Base-by-base conservation (phyloP, 1,140 invertebrate genomes). In the Frieseomelitta varia region DNA sequence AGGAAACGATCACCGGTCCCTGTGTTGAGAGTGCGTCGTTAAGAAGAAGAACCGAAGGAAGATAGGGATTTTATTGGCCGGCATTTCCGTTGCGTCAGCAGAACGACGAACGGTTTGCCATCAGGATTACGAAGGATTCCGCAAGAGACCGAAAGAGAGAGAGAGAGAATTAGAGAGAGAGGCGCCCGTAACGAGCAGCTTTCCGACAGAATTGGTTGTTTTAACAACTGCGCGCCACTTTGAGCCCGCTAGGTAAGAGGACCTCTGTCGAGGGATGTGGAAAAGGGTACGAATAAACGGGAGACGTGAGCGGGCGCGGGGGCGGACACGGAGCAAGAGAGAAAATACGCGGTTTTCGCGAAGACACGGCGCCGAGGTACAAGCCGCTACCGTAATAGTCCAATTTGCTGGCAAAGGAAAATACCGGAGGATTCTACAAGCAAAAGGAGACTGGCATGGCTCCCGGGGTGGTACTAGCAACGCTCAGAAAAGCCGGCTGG, bases 351-450 rank as follows among this genome's bases (percentile, higher is more conserved):
- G 76, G 75, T 84, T 85, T 85, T 90, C 82, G 79, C 87, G 79
- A 85, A 69, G 72, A 90, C 79, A 88, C 86, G 82, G 61, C 68
- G 83, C 89, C 53, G 71, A 84, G 87, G 87, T 90, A 89, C 82
- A 86, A 87, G n/a, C 89, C 88, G 79, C 86, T 85, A 84, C 69
- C 85, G 92, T 93, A 92, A 93, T 93, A 92, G 93, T 93, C 92
- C 92, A 93, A 93, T 93, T 93, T 92, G 91, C 87, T 85, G 77
- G 91, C 87, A 93, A 93, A 93, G 88, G 88, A 92, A 93, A 93
- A 93, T 91, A 90, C 87, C 87, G 86, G 87, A 91, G 90, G 90
- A 91, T 91, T 79, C 89, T 90, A 61, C 80, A 77, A 90, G 90
- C 85, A 85, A 87, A 88, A 88, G 85, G 87, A 92, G 86, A 85